Evolutionary conservation across 2,888 invertebrate genomes (phyloP), one percentile per base, ranked within the genome.

Genomic region (Rhagophthalmus giganteus): DNA sequence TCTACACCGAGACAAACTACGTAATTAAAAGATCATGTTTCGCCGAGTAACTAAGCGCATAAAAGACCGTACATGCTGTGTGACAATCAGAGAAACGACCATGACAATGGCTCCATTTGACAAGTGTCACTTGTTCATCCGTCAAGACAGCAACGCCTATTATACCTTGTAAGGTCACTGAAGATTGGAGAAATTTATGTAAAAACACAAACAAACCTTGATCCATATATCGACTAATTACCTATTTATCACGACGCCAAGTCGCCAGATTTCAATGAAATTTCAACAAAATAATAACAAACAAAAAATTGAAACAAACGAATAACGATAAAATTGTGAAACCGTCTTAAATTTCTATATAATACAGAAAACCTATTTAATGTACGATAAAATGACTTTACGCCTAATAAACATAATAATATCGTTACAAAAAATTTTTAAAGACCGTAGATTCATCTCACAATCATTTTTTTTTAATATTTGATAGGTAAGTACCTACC

Each of bases 71-170:
- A 39, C 51, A 52, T 52, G 46, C 46, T 35, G 33, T 40, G 46
- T 52, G 40, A 50, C 50, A 46, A 28, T 46, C 20, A 39, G 42
- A 35, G 39, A 24, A 39, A 52, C 27, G 45, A 46, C 54, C 45
- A 54, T 54, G 60, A 62, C 63, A 64, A 63, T 60, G 57, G 59
- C 55, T 57, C 49, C 55, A 59, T 62, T 65, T 63, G 65, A 65
- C 63, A 63, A 62, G 61, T 62, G 64, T 60, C 64, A 60, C 57
- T 62, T 59, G 55, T 56, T 61, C 59, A 59, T 65, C 63, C 59
- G 55, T 56, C 61, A 58, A 55, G 60, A 61, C 58, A 58, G 55
- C 55, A 45, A 60, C 60, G 50, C 56, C 37, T 35, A 38, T 28
- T 32, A 37, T 11, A 16, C 39, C 31, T 28, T 40, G 8, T 35